Evolutionary conservation across 2,888 invertebrate genomes (phyloP).

Genomic region (Euplagia quadripunctaria): DNA sequence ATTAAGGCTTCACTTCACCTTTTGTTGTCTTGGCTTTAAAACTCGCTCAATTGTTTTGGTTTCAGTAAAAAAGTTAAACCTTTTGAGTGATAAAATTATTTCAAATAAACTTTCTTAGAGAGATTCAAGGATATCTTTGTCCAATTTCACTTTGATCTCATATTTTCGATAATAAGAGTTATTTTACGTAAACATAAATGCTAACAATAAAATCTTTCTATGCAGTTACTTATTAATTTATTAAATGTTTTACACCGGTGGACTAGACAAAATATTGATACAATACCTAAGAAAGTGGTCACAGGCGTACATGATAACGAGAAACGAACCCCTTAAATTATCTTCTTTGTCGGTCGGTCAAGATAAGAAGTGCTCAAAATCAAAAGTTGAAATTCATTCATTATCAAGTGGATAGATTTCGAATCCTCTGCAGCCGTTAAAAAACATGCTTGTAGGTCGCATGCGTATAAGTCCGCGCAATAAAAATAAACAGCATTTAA

Average conservation of each 20-base stretch:
- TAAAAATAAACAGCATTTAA: background rate
- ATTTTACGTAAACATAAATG: slow-evolving; percentile 14
- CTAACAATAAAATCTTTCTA: slow-evolving; percentile 11
- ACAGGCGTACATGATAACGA: background rate
- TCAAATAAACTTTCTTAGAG: slow-evolving; percentile 36
- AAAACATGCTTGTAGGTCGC: background rate
- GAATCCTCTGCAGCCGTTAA: background rate
- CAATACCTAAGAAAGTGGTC: background rate
- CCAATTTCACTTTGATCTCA: slow-evolving; percentile 49
- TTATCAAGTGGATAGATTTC: background rate
- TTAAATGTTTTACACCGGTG: background rate
- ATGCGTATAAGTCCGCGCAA: too few relatives aligned
- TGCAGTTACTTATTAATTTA: slow-evolving; percentile 1
- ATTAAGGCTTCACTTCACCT: slow-evolving; percentile 20
- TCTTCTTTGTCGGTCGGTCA: background rate
- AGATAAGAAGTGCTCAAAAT: background rate
- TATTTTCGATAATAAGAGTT: slow-evolving; percentile 38
- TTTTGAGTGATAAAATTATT: slow-evolving; percentile 44
- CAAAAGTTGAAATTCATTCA: background rate
- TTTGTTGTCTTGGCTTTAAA: slow-evolving; percentile 41
- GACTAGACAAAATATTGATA: background rate
- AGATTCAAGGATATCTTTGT: slow-evolving; percentile 40
- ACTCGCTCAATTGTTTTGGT: slow-evolving; percentile 22
- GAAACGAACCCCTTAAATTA: too few relatives aligned
- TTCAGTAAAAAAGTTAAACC: slow-evolving; percentile 43